Evolutionary conservation across 1,140 invertebrate species (phyloP).

Genomic region (Neocloeon triangulifer): DNA sequence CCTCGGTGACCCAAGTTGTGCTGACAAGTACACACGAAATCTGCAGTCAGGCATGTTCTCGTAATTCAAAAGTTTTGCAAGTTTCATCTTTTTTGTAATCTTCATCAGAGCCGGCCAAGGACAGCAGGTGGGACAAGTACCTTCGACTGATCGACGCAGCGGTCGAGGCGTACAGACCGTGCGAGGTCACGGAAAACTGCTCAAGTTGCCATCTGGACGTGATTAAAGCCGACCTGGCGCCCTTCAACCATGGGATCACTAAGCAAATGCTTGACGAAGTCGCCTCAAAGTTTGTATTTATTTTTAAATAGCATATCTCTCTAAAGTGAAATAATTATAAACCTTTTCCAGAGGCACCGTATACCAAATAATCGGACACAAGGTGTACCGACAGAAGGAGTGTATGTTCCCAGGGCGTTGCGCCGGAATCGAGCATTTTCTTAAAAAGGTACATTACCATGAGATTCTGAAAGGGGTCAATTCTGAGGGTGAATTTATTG

Average conservation of each 20-base stretch:
- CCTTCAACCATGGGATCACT: neutral
- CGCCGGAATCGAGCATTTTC: conserved; percentile 77
- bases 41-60: too few relatives aligned
- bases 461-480: too few relatives aligned
- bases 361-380: conserved; percentile 68
- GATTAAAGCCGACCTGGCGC: neutral
- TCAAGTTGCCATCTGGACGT: too few relatives aligned
- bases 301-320: neutral
- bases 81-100: too few relatives aligned
- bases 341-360: conserved; percentile 32
- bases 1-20: too few relatives aligned
- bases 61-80: too few relatives aligned
- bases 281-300: neutral
- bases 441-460: conserved; percentile 31
- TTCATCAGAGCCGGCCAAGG: too few relatives aligned
- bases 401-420: conserved; percentile 87
- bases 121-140: neutral
- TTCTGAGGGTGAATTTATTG: too few relatives aligned
- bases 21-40: too few relatives aligned
- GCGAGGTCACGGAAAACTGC: too few relatives aligned
- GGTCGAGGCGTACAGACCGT: neutral
- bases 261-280: neutral
- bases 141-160: neutral
- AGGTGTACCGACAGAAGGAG: conserved; percentile 54
- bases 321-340: neutral